These are phyloP conservation scores for Elephantulus edwardii DNA, from an alignment of 2,113 vertebrate species.

Conservation along the genomic window DNA sequence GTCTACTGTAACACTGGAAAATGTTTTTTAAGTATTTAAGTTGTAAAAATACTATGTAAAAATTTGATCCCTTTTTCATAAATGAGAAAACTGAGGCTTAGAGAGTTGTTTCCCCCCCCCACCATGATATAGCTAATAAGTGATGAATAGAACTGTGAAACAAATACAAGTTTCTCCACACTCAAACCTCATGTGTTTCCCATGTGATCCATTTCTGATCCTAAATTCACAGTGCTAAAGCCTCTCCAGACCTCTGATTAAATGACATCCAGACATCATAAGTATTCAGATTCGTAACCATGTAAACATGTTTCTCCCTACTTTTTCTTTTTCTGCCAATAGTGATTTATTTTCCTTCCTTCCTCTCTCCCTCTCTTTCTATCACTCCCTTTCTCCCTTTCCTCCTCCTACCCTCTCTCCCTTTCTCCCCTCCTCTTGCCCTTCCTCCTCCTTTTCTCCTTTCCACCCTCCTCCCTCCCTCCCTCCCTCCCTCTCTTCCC, in stretches of 20 bases:
- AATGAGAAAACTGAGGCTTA: not conserved
- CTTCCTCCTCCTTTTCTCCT: too few species aligned
- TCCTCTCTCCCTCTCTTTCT: too few species aligned
- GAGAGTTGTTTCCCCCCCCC: not conserved
- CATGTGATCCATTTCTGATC: not conserved
- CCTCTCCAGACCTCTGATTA: not conserved
- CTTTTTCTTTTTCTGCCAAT: too few species aligned
- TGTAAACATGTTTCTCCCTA: not conserved
- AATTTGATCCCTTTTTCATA: not conserved
- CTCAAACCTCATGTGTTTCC: not conserved
- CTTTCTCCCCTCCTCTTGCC: too few species aligned
- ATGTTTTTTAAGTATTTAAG: too few species aligned
- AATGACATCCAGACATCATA: not conserved
- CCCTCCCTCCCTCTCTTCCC: too few species aligned
- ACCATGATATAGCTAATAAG: not conserved
- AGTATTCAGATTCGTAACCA: not conserved
- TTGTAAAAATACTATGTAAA: too few species aligned
- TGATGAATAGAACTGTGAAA: not conserved
- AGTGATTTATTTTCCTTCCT: too few species aligned
- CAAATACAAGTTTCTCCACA: not conserved
- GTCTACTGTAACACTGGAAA: too few species aligned
- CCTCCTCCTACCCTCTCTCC: too few species aligned
- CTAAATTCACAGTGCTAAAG: not conserved
- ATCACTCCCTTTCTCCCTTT: too few species aligned
- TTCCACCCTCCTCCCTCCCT: too few species aligned